Base-by-base conservation (phyloP, 30 jellyfish, hydroid and myxozoan species). In the Kudoa iwatai region DNA sequence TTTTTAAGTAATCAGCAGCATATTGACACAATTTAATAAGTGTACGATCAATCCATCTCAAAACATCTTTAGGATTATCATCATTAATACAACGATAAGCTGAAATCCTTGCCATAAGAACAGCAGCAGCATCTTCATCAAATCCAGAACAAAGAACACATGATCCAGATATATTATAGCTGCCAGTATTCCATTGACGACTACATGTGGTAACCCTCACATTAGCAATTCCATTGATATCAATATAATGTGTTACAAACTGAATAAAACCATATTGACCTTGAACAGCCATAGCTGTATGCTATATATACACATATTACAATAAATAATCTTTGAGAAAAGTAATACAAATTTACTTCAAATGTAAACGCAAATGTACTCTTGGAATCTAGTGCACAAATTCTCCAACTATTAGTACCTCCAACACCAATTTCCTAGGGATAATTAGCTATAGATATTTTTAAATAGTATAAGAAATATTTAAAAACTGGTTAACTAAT, bases 41-140 rank as follows among this genome's bases (percentile, higher is more conserved):
- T 84, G 64, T 74, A 3, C 94, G 41, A 40, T 74, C 94, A 21
- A 74, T 31, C 94, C 94, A 74, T 42, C 94, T 39, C 23, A 74
- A 49, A 14, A 74, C 88, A 48, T 74, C 94, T 47, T 53, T 84
- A 28, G 81, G 88, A 38, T 74, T 74, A 50, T 74, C 94, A 16
- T 74, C 88, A 13, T 54, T 60, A 19, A 56, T 84, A 30, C 88
- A 74, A 16, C 94, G 94, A 38, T 74, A 66, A 20, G 58, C 84
- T 0, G 94, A 88, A n/a, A 74, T 87, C 20, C 94, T 84, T 19
- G 83, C 52, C 89, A 74, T 74, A 15, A 74, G 53, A 30, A 74
- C 94, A 0, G 94, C 94, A 9, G 94, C 64, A 18, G 94, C 94
- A 43, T 74, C 94, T 40, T 74, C 88, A 49, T 74, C 94, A 41